Evolutionary conservation across 1,140 invertebrate species (phyloP).

Genomic region (Druon quercuslanigerum): DNA sequence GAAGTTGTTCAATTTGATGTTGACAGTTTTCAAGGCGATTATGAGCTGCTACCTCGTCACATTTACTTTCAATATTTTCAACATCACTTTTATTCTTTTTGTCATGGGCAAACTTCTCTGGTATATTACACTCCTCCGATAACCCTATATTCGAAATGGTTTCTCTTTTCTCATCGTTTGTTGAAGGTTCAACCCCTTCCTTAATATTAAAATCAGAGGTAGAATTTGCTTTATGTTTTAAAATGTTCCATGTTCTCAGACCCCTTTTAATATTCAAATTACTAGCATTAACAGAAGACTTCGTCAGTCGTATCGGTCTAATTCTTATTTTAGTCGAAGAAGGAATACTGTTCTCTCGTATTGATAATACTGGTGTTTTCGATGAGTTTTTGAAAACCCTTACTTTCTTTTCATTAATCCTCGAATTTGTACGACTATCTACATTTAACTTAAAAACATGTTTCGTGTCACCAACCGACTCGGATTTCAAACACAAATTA

Average conservation of each 20-base stretch:
- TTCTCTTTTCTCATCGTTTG: neutral
- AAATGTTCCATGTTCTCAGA: neutral
- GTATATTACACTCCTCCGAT: neutral
- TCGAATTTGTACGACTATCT: neutral
- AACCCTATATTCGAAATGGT: neutral
- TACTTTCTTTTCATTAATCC: neutral
- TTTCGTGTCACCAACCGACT: neutral
- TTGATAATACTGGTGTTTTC: conserved; percentile 50
- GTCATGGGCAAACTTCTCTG: neutral
- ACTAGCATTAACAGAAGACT: conserved; percentile 26
- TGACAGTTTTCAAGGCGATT: conserved; percentile 55
- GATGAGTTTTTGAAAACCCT: neutral
- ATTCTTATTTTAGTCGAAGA: conserved; percentile 41
- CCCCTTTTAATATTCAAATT: neutral
- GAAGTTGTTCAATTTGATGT: conserved; percentile 61
- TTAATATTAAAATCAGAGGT: neutral
- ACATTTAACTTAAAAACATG: neutral
- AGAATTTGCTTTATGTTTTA: conserved; percentile 1
- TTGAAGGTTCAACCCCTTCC: conserved; percentile 7
- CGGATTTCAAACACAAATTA: neutral
- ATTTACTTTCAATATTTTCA: conserved; percentile 8
- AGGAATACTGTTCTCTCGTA: conserved; percentile 46
- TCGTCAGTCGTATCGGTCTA: neutral
- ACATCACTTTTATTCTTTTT: conserved; percentile 2
- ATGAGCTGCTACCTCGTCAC: conserved; percentile 43